Evolutionary conservation across 2,113 vertebrate genomes (phyloP).

Genomic region (Alosa alosa): DNA sequence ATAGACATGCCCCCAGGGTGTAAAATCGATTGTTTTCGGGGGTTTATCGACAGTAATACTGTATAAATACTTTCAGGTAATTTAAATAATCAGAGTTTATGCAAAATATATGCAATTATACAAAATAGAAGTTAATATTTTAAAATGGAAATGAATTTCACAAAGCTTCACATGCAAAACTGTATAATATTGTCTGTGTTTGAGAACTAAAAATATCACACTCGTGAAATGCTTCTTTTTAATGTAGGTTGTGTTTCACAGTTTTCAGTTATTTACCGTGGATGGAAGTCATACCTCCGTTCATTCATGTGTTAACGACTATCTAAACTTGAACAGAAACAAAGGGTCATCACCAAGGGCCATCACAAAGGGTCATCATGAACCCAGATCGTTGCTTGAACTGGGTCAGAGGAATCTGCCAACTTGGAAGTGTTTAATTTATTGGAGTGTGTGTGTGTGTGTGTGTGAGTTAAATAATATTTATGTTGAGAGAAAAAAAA

Average conservation of each 20-base stretch:
- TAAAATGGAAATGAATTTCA: background rate
- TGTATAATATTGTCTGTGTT: background rate
- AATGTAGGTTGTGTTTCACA: background rate
- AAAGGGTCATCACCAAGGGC: too few relatives aligned
- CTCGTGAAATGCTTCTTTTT: background rate
- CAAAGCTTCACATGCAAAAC: slow-evolving; percentile 6
- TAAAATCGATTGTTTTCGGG: too few relatives aligned
- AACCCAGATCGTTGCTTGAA: background rate
- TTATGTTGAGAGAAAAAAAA: background rate
- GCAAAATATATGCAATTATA: slow-evolving; percentile 9
- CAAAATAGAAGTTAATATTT: slow-evolving; percentile 2
- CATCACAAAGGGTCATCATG: background rate
- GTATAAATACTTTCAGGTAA: background rate
- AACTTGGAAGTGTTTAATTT: background rate
- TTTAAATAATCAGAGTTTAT: background rate
- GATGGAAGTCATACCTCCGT: background rate
- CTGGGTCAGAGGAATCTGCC: background rate
- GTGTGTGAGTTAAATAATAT: background rate
- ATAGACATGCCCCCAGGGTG: too few relatives aligned
- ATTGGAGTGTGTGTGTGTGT: background rate
- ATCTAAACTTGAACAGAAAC: too few relatives aligned
- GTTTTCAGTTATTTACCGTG: background rate
- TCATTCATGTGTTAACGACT: too few relatives aligned
- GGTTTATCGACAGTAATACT: background rate
- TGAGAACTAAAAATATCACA: background rate